These are phyloP conservation scores for Pinna nobilis DNA, from an alignment of 1,140 invertebrate species.

Conservation along the genomic window DNA sequence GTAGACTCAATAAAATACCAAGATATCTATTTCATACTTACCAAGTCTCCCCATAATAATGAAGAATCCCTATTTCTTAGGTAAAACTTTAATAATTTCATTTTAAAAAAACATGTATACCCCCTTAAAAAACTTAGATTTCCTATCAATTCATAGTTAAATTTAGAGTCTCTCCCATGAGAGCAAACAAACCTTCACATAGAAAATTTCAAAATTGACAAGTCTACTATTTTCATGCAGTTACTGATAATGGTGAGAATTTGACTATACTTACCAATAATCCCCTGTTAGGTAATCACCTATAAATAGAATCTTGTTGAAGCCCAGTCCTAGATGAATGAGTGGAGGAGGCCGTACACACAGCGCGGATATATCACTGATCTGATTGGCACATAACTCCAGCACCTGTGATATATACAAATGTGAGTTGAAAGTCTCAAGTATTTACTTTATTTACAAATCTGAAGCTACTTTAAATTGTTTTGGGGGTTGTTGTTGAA, in stretches of 20 bases:
- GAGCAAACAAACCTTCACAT: neutral
- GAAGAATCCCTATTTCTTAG: neutral
- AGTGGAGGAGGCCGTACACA: constrained; percentile 67
- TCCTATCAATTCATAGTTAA: too few species aligned
- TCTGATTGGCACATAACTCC: constrained; percentile 72
- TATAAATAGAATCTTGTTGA: constrained; percentile 64
- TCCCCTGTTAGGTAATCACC: constrained; percentile 69
- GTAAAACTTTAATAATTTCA: neutral
- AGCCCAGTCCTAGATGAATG: constrained; percentile 69
- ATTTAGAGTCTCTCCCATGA: too few species aligned
- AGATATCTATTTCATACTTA: too few species aligned
- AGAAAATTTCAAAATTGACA: neutral
- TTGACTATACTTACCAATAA: constrained; percentile 60
- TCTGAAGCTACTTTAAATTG: too few species aligned
- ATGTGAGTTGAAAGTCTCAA: neutral
- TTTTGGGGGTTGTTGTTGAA: too few species aligned
- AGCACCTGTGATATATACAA: constrained; percentile 36
- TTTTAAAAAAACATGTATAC: constrained; percentile 2
- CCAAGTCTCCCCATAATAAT: neutral
- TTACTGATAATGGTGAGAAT: too few species aligned
- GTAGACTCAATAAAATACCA: too few species aligned
- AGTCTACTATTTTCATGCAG: neutral
- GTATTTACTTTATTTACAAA: neutral
- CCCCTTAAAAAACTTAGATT: neutral
- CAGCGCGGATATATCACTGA: constrained; percentile 66